Evolutionary conservation across 2,888 invertebrate species (phyloP), one percentile per base, ranked within the genome.

Genomic region (Ctenicera cuprea): DNA sequence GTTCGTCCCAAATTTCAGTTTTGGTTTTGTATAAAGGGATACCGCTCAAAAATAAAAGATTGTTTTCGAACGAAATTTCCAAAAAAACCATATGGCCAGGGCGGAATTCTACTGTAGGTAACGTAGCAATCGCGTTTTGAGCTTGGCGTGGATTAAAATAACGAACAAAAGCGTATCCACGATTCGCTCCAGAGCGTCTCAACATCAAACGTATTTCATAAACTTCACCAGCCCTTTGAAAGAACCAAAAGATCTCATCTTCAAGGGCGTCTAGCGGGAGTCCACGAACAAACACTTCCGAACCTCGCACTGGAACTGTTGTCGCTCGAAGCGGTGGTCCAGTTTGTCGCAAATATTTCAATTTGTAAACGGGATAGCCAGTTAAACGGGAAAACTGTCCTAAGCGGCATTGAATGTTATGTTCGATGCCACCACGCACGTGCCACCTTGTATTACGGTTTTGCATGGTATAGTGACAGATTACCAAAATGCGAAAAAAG

Each of bases 201-300:
- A 96, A 92, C 95, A 96, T 96, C 8, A 96, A 86, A 0, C 96
- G 88, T 81, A 96, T 87, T 82, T 94, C 93, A 85, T 94, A 93
- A 37, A 96, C 90, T 30, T 88, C 89, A 0, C 95, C 95, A 3
- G 91, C 87, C 41, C 81, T 87, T 1, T 90, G 87, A 78, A 96
- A 92, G 0, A 95, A 82, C 0, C 95, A 95, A 38, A 94, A 91
- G 26, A 96, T 86, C 78, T 92, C 95, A 79, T 95, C 94, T 86
- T 96, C 96, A 83, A 90, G 94, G 75, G 93, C 90, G 80, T 95
- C 92, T 11, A 94, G 87, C 0, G 95, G 95, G 0, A 97, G 87
- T 82, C 93, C 94, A 0, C 95, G 95, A 4, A 95, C 88, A 84
- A 94, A 95, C 0, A 95, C 88, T 87, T 97, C 96, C 8, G 37